A percentile compares a stretch with the other conserved stretches of the same genome.
phyloP scores from a whole-genome alignment of 64 coral and sea anemone genomes.

The Astreopora myriophthalma region DNA sequence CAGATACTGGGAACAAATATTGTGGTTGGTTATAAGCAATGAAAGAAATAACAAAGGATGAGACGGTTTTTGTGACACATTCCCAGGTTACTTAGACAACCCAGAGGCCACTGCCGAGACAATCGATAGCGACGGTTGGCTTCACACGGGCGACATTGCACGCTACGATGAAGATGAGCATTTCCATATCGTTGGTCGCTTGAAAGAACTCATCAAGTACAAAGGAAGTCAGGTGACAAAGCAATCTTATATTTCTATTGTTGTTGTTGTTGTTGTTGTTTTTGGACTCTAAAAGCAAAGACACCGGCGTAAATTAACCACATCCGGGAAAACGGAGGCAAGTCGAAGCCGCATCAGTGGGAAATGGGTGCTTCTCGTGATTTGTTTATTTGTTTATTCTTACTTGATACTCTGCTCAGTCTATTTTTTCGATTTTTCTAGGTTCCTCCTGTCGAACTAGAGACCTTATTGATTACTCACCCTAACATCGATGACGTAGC shows the following conservation, averaged over 20 bases:
- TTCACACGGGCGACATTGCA: constrained; percentile 77
- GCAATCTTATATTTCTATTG: background rate
- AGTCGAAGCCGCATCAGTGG: too few relatives aligned
- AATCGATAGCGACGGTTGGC: constrained; percentile 72
- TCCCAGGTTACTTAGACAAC: constrained; percentile 71
- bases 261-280: too few relatives aligned
- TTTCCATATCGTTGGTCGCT: constrained; percentile 76
- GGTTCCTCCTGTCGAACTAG: constrained; percentile 73
- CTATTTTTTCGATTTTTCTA: background rate
- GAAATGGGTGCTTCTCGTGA: too few relatives aligned
- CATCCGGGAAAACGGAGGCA: too few relatives aligned
- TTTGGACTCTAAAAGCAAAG: too few relatives aligned
- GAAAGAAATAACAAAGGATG: too few relatives aligned
- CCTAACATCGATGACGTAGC: constrained; percentile 61
- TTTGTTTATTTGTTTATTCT: background rate
- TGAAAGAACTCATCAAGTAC: constrained; percentile 84
- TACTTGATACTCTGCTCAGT: background rate
- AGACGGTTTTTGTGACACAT: too few relatives aligned
- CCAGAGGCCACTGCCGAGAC: constrained; percentile 47
- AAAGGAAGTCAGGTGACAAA: constrained; percentile 63
- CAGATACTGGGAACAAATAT: too few relatives aligned
- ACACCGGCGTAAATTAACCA: too few relatives aligned
- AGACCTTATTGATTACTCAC: constrained; percentile 62
- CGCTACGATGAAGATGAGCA: constrained; percentile 75
- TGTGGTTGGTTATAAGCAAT: too few relatives aligned